Evolutionary conservation across 2,888 invertebrate genomes (phyloP).

Genomic region (Malthinus flaveolus): DNA sequence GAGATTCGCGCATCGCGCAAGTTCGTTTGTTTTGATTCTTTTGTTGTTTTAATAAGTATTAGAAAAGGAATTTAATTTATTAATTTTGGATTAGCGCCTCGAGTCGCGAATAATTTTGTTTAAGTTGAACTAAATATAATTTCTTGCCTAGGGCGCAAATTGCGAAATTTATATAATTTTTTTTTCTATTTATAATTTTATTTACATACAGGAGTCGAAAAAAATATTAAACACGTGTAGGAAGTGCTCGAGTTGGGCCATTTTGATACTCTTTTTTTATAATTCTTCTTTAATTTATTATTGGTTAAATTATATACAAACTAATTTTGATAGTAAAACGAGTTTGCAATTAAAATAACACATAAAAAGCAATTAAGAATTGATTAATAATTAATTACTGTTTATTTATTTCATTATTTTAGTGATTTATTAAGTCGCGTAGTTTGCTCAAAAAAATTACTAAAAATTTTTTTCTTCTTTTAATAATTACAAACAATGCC

Average conservation of each 20-base stretch:
- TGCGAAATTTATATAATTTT: background rate
- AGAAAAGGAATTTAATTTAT: too few relatives aligned
- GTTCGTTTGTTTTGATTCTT: too few relatives aligned
- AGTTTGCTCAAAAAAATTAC: slow-evolving; percentile 6
- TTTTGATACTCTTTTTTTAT: background rate
- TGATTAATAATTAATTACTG: slow-evolving; percentile 21
- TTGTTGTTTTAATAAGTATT: too few relatives aligned
- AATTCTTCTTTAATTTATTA: too few relatives aligned
- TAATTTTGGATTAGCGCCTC: too few relatives aligned
- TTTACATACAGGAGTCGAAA: background rate
- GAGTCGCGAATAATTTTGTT: too few relatives aligned
- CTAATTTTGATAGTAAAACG: slow-evolving; percentile 2
- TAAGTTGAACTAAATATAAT: too few relatives aligned
- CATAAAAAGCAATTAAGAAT: slow-evolving; percentile 22
- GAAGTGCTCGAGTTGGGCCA: background rate
- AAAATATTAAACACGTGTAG: slow-evolving; percentile 2
- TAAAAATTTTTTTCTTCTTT: too few relatives aligned
- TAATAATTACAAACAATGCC: background rate
- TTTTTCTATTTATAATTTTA: slow-evolving; percentile 4
- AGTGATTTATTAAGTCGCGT: slow-evolving; percentile 11
- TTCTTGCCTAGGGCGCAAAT: too few relatives aligned
- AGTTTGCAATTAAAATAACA: slow-evolving; percentile 10
- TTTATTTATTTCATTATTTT: slow-evolving; percentile 14
- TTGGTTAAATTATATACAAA: too few relatives aligned
- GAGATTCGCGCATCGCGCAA: too few relatives aligned